phyloP scores from a whole-genome alignment of 1,140 invertebrate species.

The Zaprionus gabonicus region DNA sequence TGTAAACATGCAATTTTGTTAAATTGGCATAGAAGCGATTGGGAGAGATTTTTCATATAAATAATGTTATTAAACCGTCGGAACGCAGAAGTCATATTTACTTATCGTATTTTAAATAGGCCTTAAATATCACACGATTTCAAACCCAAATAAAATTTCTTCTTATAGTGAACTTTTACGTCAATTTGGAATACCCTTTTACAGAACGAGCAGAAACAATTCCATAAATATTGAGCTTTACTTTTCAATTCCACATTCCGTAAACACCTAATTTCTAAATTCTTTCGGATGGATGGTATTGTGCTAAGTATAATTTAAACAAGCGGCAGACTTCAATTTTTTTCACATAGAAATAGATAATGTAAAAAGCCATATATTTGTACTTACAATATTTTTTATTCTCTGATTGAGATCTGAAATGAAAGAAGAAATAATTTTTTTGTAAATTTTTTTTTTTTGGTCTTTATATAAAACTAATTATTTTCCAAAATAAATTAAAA shows the following conservation, averaged over 20 bases:
- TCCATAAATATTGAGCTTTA: not conserved
- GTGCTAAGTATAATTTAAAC: not conserved
- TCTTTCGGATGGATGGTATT: not conserved
- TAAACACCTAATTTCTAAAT: not conserved
- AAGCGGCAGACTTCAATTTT: not conserved
- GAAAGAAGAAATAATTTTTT: not conserved
- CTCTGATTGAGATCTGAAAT: not conserved
- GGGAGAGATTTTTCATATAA: too few relatives aligned
- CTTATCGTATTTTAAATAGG: too few relatives aligned
- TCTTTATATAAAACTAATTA: too few relatives aligned
- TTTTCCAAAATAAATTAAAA: not conserved
- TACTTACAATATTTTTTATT: not conserved
- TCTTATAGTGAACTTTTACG: too few relatives aligned
- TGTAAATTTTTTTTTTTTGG: not conserved
- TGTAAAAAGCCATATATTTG: not conserved
- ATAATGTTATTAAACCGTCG: too few relatives aligned
- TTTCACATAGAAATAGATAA: not conserved
- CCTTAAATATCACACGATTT: too few relatives aligned
- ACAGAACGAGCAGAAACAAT: not conserved
- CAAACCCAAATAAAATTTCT: too few relatives aligned
- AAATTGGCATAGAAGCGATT: too few relatives aligned
- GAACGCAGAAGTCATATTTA: too few relatives aligned
- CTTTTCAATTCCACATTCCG: too few relatives aligned
- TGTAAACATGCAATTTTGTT: too few relatives aligned
- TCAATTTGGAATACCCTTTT: too few relatives aligned